phyloP scores from a whole-genome alignment of 2,113 vertebrate species.

The Herpailurus yagouaroundi region DNA sequence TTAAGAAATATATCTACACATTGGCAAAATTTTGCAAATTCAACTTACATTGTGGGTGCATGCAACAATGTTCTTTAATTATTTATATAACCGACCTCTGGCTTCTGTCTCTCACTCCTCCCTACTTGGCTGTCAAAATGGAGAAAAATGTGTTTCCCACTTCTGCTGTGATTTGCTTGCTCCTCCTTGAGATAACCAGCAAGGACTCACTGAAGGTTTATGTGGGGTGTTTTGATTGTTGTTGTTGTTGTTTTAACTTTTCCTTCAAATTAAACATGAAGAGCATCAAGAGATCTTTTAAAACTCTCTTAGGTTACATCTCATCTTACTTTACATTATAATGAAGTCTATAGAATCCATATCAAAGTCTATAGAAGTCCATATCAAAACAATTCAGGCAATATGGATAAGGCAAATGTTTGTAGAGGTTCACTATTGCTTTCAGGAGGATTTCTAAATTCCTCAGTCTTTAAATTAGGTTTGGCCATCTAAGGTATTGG shows the following conservation, averaged over 20 bases:
- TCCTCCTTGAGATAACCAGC: neutral
- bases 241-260: neutral
- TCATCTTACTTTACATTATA: neutral
- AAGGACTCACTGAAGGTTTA: neutral
- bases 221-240: no score
- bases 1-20: neutral
- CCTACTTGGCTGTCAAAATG: neutral
- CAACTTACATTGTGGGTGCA: neutral
- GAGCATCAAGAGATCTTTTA: neutral
- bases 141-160: neutral
- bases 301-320: neutral
- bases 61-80: neutral
- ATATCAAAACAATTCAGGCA: neutral
- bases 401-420: neutral
- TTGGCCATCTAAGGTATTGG: neutral
- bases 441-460: neutral
- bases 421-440: neutral
- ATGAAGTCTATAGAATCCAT: neutral
- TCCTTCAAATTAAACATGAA: neutral
- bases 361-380: neutral
- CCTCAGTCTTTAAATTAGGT: neutral
- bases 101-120: neutral
- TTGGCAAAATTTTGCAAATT: neutral
- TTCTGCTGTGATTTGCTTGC: neutral
- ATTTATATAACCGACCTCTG: neutral